These are phyloP conservation scores for Cephalopachus bancanus DNA, from an alignment of 2,797 vertebrate species.

Conservation along the genomic window DNA sequence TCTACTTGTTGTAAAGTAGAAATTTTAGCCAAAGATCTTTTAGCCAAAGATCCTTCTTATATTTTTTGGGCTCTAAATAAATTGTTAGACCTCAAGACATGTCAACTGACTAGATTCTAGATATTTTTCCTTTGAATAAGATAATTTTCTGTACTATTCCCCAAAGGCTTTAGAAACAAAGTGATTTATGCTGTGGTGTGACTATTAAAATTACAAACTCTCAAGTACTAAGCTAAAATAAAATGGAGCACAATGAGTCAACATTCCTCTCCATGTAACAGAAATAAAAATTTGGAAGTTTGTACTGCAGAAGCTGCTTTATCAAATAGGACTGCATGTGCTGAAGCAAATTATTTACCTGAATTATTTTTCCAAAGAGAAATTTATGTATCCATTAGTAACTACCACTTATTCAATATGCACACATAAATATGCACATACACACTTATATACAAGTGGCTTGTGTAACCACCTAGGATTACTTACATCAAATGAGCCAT, in stretches of 20 bases:
- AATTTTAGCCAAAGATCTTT: neutral
- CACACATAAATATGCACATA: neutral
- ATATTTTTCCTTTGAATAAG: conserved; percentile 23
- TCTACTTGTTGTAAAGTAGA: neutral
- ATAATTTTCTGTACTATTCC: neutral
- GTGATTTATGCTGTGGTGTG: neutral
- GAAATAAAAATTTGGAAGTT: conserved; percentile 7
- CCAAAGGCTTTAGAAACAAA: conserved; percentile 14
- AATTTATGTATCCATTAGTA: neutral
- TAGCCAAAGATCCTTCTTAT: neutral
- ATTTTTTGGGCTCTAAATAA: neutral
- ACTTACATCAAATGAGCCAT: neutral
- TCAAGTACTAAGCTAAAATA: conserved; percentile 13
- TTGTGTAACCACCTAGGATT: neutral
- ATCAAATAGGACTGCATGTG: neutral
- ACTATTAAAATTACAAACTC: conserved; percentile 16
- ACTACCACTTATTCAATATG: neutral
- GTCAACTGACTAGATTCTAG: neutral
- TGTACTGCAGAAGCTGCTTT: neutral
- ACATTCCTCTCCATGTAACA: neutral
- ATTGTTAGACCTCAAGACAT: neutral
- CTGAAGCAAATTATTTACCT: conserved; percentile 10
- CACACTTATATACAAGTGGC: neutral
- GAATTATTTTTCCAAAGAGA: conserved; percentile 36
- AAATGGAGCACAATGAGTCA: neutral